A percentile compares a stretch with the other conserved stretches of the same genome.
Evolutionary conservation across 2,113 vertebrate genomes (phyloP).

Genomic region (Prunella fulvescens): DNA sequence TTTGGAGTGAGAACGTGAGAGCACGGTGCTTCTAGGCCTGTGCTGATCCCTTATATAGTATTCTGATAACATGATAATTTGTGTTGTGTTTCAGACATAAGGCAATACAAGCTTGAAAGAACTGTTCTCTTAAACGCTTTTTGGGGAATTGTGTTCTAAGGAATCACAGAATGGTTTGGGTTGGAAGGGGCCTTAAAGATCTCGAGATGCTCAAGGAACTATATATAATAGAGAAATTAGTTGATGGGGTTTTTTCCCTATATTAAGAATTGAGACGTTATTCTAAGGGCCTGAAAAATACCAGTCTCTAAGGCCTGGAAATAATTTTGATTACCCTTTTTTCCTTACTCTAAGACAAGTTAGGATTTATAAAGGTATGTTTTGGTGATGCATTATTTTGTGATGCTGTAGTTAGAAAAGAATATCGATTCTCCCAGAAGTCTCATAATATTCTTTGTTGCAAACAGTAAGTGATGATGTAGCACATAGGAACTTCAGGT

Average conservation of each 20-base stretch:
- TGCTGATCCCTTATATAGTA: no score
- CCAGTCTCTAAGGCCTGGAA: background rate
- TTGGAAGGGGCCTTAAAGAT: background rate
- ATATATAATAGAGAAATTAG: background rate
- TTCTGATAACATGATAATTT: background rate
- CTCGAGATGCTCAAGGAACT: background rate
- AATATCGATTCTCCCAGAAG: background rate
- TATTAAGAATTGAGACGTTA: background rate
- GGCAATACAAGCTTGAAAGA: background rate
- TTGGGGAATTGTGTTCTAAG: background rate
- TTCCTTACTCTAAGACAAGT: background rate
- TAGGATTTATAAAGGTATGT: background rate
- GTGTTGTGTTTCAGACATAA: background rate
- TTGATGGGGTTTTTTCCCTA: rapidly evolving
- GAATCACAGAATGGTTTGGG: background rate
- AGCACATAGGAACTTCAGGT: background rate
- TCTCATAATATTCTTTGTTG: background rate
- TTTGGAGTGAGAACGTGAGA: background rate
- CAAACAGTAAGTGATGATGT: background rate
- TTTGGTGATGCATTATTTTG: background rate
- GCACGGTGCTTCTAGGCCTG: background rate
- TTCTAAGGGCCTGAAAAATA: background rate
- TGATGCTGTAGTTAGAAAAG: background rate
- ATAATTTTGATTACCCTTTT: background rate
- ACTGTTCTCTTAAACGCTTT: background rate